Conservation (phyloP, 2,797 vertebrate genomes). For the Rhabdophis nuchalis region DNA sequence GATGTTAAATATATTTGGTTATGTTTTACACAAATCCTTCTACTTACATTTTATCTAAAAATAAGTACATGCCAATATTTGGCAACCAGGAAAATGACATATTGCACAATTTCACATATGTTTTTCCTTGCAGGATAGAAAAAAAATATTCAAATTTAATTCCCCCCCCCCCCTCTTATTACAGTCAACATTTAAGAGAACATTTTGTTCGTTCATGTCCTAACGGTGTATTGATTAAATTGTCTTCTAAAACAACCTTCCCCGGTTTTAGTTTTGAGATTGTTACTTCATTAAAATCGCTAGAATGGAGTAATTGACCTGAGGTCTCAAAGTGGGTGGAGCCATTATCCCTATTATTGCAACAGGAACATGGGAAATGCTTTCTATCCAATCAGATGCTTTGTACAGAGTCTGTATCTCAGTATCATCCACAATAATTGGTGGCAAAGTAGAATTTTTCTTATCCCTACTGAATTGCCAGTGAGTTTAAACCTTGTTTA, state of each 20-base stretch:
- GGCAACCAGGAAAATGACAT: background rate
- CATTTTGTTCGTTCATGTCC: background rate
- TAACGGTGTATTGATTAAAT: background rate
- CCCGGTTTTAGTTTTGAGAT: background rate
- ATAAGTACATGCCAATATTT: slow-evolving; percentile 29
- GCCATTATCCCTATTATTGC: background rate
- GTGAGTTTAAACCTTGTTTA: background rate
- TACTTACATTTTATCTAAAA: slow-evolving; percentile 24
- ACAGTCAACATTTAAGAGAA: background rate
- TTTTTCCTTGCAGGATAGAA: background rate
- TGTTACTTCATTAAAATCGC: background rate
- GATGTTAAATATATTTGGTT: slow-evolving; percentile 18
- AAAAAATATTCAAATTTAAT: background rate
- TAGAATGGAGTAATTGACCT: background rate
- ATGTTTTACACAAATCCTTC: slow-evolving; percentile 14
- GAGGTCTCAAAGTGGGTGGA: background rate
- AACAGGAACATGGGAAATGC: background rate
- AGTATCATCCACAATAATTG: background rate
- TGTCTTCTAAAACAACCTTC: background rate
- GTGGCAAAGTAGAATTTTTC: background rate
- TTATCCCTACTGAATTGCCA: background rate
- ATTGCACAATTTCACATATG: background rate
- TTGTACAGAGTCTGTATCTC: background rate
- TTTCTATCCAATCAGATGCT: background rate
- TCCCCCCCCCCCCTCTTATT: background rate